Conservation (phyloP, 2,888 invertebrate species). For the Automeris io region DNA sequence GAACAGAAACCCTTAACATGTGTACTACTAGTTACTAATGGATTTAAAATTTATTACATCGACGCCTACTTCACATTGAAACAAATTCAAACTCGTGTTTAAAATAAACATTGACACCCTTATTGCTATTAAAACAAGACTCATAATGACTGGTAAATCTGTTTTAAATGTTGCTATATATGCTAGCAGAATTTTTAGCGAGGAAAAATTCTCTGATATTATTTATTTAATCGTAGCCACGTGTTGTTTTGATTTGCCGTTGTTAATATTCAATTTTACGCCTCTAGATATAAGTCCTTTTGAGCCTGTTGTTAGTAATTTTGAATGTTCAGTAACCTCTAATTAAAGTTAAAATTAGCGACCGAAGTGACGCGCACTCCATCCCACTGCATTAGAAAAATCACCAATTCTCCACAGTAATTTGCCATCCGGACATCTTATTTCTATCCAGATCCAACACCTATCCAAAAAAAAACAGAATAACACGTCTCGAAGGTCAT, state of each 20-base stretch:
- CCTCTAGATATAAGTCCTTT: no score
- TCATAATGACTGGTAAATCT: background rate
- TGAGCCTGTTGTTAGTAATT: no score
- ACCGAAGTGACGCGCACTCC: no score
- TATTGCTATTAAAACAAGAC: slow-evolving; percentile 13
- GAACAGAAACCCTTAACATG: slow-evolving; percentile 61
- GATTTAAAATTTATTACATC: slow-evolving; percentile 73
- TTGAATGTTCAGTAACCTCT: no score
- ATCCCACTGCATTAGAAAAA: no score
- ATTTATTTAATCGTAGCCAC: slow-evolving; percentile 26
- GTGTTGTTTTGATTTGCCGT: slow-evolving; percentile 27
- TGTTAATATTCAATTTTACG: no score
- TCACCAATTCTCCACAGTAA: no score
- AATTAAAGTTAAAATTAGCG: no score
- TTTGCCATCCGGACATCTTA: no score
- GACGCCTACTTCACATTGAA: slow-evolving; percentile 50
- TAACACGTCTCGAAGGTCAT: no score
- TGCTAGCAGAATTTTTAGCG: slow-evolving; percentile 1
- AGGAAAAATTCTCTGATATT: slow-evolving; percentile 4
- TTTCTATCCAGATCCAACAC: no score
- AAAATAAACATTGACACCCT: slow-evolving; percentile 2
- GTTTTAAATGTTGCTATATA: background rate
- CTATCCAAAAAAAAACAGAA: no score
- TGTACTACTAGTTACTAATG: slow-evolving; percentile 69
- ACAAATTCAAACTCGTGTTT: background rate